Conservation (phyloP, 1,140 invertebrate species). For the Drosophila pseudoobscura region DNA sequence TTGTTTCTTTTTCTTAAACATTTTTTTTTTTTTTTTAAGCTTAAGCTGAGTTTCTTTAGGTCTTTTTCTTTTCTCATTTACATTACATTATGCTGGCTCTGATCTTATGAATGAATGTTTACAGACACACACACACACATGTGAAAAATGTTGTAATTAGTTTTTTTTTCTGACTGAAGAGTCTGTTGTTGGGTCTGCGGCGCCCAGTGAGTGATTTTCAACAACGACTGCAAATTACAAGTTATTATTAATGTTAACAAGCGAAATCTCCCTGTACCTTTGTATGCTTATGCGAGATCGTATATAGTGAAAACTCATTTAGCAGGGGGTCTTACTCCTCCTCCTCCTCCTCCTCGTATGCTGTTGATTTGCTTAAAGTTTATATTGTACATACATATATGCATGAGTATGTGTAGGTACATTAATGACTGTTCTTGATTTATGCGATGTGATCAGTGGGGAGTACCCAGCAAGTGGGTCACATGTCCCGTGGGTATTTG, state of each 20-base stretch:
- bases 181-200: conserved; percentile 24
- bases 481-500: conserved; percentile 71
- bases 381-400: conserved; percentile 26
- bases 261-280: conserved; percentile 67
- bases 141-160: conserved; percentile 82
- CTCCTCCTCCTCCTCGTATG: background rate
- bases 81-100: conserved; percentile 73
- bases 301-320: conserved; percentile 70
- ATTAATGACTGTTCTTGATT: conserved; percentile 73
- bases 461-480: conserved; percentile 60
- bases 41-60: conserved; percentile 36
- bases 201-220: conserved; percentile 66
- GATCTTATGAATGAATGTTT: conserved; percentile 77
- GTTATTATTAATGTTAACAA: conserved; percentile 81
- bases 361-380: conserved; percentile 41
- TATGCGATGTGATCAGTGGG: conserved; percentile 53
- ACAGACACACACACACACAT: conserved; percentile 42
- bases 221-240: conserved; percentile 79
- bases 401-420: conserved; percentile 21
- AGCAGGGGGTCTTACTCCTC: conserved; percentile 50
- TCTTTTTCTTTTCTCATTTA: conserved; percentile 68
- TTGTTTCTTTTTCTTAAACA: background rate
- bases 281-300: conserved; percentile 16
- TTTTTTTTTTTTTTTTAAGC: no score
- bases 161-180: conserved; percentile 42